Evolutionary conservation across 2,113 vertebrate genomes (phyloP), one percentile per base, ranked within the genome.

Genomic region (Scopus umbretta): DNA sequence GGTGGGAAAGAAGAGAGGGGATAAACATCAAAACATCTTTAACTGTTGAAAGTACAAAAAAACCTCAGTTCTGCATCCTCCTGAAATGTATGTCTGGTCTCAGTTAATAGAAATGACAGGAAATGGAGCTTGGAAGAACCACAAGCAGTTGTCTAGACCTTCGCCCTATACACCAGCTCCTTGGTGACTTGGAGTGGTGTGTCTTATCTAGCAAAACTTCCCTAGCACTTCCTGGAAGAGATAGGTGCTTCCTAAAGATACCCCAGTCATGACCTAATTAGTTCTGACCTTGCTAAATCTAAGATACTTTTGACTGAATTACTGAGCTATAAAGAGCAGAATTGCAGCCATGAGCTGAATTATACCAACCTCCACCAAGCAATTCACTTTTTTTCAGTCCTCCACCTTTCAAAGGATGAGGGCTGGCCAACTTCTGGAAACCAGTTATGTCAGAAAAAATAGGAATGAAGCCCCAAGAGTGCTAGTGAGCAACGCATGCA

Each of bases 51-150:
- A 84, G 15, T 26, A 23, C 22, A 0, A 55, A 82, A 63, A 79
- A 40, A 20, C 0, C 1, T 53, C 6, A 32, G 26, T 61, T 63
- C 59, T 72, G 10, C 10, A 42, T 38, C 9, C 7, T 42, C 27
- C 55, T 76, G 63, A 82, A 73, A 49, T 38, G n/a, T 17, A 27
- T 7, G 4, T 55, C 66, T 61, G 14, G 59, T 38, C 49, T 65
- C 53, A 56, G 42, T 36, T 52, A 42, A 52, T 4, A 70, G 65
- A 83, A 86, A 49, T 21, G 3, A 18, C 45, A 74, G 34, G n/a
- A 90, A 74, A 53, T 10, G 11, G 26, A 47, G 9, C 49, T n/a
- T 72, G 17, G 36, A 19, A 73, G 20, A 30, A 55, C 16, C 62
- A 70, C 32, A 42, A 32, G 40, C n/a, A 70, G 26, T 42, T 11